These are phyloP conservation scores for Oenanthe melanoleuca DNA, from an alignment of 2,113 vertebrate species.

Conservation along the genomic window DNA sequence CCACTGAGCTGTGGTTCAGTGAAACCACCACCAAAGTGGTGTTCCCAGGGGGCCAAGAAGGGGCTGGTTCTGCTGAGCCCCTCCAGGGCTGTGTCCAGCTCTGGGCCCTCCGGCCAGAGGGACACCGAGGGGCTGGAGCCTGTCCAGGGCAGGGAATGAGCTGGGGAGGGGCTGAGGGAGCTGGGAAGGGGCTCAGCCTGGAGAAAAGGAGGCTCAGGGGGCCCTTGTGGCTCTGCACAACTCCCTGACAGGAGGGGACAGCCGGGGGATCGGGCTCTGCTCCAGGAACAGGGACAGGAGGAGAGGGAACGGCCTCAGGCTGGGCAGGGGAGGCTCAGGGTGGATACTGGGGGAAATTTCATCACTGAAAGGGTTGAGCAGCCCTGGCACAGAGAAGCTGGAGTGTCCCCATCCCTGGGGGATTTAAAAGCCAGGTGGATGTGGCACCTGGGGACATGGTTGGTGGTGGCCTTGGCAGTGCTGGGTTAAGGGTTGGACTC, in stretches of 20 bases:
- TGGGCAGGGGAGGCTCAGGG: accelerated
- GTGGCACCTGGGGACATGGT: not conserved
- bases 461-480: not conserved
- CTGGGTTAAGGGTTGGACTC: not conserved
- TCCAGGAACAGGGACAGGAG: not conserved
- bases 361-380: not conserved
- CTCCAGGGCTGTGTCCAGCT: not conserved
- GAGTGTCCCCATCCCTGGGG: not conserved
- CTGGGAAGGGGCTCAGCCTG: not conserved
- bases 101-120: not conserved
- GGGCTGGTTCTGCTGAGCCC: not conserved
- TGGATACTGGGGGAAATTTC: accelerated
- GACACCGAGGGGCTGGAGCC: accelerated
- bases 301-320: not conserved
- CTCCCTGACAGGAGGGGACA: not conserved
- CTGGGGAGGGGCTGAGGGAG: not conserved
- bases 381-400: no score
- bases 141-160: not conserved
- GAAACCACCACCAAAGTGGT: not conserved
- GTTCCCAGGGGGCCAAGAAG: not conserved
- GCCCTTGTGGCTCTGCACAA: not conserved
- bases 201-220: not conserved
- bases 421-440: accelerated
- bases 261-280: accelerated
- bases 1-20: not conserved